Conservation (phyloP, 2,888 invertebrate genomes). For the Tiliacea aurago region DNA sequence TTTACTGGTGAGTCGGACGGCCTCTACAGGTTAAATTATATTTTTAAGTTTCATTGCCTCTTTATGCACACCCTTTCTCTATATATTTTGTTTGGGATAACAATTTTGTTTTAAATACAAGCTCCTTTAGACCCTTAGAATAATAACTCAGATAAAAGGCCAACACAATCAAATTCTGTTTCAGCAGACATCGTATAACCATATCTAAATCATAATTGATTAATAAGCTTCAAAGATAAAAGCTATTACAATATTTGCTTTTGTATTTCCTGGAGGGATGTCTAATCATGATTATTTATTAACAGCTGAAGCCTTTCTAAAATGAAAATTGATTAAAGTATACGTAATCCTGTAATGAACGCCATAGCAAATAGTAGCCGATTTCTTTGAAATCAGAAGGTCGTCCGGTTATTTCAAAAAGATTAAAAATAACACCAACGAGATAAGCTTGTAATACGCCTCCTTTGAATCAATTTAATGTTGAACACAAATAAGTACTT, state of each 20-base stretch:
- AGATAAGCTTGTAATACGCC: constrained; percentile 35
- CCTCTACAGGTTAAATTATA: neutral
- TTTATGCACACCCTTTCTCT: too few relatives aligned
- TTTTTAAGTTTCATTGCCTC: neutral
- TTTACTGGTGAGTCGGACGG: too few relatives aligned
- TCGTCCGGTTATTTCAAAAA: constrained; percentile 40
- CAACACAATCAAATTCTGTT: neutral
- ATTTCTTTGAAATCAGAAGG: constrained; percentile 17
- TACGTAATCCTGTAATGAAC: neutral
- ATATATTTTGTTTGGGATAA: neutral
- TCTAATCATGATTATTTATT: neutral
- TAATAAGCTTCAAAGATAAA: neutral
- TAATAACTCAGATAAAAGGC: neutral
- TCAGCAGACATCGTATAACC: neutral
- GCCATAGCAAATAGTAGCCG: constrained; percentile 6
- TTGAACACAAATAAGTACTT: constrained; percentile 36
- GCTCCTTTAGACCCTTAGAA: too few relatives aligned
- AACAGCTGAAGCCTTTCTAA: neutral
- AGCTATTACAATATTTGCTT: neutral
- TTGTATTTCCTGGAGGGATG: neutral
- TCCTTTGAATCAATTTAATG: constrained; percentile 51
- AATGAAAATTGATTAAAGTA: constrained; percentile 3
- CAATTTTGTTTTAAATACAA: neutral
- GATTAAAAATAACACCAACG: constrained; percentile 51
- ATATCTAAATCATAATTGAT: neutral